A percentile compares a stretch with the other conserved stretches of the same genome.
Conservation (phyloP, 2,113 vertebrate genomes). For the Eulemur macaco region DNA sequence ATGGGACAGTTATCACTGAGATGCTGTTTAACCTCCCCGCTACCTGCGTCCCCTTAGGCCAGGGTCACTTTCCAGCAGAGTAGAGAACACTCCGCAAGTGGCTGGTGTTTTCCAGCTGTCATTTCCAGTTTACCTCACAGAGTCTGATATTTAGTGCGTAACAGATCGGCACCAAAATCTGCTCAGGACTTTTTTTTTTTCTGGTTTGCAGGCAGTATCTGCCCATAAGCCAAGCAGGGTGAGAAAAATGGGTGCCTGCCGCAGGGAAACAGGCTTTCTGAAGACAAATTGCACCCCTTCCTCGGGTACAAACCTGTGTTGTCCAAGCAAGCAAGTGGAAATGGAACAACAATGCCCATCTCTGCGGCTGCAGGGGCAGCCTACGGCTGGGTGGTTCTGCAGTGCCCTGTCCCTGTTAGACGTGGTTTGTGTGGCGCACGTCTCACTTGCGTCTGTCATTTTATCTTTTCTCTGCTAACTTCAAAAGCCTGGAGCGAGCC, state of each 20-base stretch:
- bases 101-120: slow-evolving; percentile 75
- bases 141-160: slow-evolving; percentile 74
- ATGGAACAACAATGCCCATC: not conserved
- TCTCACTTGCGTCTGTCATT: not conserved
- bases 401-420: accelerated
- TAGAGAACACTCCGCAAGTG: slow-evolving; percentile 65
- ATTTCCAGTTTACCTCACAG: slow-evolving; percentile 78
- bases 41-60: slow-evolving; percentile 29
- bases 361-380: accelerated
- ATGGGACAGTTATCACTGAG: slow-evolving; percentile 27
- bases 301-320: not conserved
- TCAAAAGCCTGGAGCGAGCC: not conserved
- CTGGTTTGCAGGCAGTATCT: not conserved
- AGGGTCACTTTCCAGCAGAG: slow-evolving; percentile 72
- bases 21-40: slow-evolving; percentile 64
- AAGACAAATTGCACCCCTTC: not conserved
- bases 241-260: not conserved
- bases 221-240: slow-evolving; percentile 46
- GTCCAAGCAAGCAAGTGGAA: slow-evolving; percentile 25
- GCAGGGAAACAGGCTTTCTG: slow-evolving; percentile 33
- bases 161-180: slow-evolving; percentile 76
- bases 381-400: accelerated
- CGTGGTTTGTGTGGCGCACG: not conserved
- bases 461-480: not conserved
- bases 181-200: not conserved